A percentile compares a stretch with the other conserved stretches of the same genome.
These are phyloP conservation scores for Crocuta crocuta DNA, from an alignment of 2,113 vertebrate species.

Conservation along the genomic window DNA sequence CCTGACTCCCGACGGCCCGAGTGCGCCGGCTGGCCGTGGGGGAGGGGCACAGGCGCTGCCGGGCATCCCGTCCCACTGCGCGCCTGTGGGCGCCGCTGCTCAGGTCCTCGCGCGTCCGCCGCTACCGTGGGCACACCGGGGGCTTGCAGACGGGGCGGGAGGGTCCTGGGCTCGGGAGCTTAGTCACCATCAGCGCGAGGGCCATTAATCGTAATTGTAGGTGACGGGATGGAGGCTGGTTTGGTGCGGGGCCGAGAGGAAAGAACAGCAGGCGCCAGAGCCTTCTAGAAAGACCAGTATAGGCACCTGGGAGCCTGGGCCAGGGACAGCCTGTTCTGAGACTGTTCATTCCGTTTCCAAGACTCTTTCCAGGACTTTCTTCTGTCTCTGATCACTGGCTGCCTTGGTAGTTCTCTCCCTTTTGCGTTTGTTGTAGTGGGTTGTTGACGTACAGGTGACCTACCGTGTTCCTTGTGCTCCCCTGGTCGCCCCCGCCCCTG, in stretches of 20 bases:
- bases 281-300: background rate
- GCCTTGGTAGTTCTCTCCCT: background rate
- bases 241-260: background rate
- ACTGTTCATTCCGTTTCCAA: background rate
- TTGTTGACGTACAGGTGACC: background rate
- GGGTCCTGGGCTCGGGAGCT: background rate
- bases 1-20: rapidly evolving
- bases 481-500: background rate
- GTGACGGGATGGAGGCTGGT: background rate
- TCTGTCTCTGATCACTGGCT: background rate
- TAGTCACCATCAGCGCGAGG: background rate
- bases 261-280: background rate
- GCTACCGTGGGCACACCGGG: background rate
- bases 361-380: background rate
- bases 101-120: background rate
- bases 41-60: too few relatives aligned
- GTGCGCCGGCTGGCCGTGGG: background rate
- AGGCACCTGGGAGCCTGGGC: background rate
- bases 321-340: background rate
- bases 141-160: background rate
- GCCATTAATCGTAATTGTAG: too few relatives aligned
- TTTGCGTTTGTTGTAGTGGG: background rate
- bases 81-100: background rate
- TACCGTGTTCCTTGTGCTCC: rapidly evolving
- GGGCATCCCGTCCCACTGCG: background rate